These are phyloP conservation scores for Halcyon leucocephala DNA, from an alignment of 2,797 vertebrate species.

Conservation along the genomic window DNA sequence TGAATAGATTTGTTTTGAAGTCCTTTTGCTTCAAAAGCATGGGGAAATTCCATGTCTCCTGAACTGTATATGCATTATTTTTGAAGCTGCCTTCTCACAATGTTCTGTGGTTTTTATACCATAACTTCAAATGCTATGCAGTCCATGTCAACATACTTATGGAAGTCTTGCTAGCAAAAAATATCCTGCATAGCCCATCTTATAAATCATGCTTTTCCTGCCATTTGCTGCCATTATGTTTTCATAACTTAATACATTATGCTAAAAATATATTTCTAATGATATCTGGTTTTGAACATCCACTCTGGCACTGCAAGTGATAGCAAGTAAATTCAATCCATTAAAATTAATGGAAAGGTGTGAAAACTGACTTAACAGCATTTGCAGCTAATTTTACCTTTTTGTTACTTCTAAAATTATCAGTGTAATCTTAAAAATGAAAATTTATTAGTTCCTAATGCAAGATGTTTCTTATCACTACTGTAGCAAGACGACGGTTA, in stretches of 20 bases:
- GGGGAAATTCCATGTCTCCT: not conserved
- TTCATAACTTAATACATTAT: not conserved
- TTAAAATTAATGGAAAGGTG: not conserved
- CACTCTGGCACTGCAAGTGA: not conserved
- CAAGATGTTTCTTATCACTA: not conserved
- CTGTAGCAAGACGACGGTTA: not conserved
- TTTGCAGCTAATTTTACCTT: not conserved
- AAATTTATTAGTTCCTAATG: not conserved
- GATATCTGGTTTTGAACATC: not conserved
- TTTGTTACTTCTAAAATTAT: not conserved
- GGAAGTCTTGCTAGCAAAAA: not conserved
- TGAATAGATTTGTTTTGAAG: not conserved
- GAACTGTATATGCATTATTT: not conserved
- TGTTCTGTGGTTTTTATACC: not conserved
- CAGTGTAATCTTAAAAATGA: not conserved
- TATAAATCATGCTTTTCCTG: not conserved
- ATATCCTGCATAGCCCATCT: not conserved
- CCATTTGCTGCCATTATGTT: not conserved
- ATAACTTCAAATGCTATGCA: not conserved
- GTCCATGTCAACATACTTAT: not conserved
- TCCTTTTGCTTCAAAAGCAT: not conserved
- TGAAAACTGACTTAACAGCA: not conserved
- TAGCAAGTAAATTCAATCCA: not conserved
- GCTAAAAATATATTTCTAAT: not conserved
- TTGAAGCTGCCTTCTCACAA: not conserved